A percentile compares a stretch with the other conserved stretches of the same genome.
These are phyloP conservation scores for Lagopus leucura DNA, from an alignment of 2,113 vertebrate genomes.

Conservation along the genomic window DNA sequence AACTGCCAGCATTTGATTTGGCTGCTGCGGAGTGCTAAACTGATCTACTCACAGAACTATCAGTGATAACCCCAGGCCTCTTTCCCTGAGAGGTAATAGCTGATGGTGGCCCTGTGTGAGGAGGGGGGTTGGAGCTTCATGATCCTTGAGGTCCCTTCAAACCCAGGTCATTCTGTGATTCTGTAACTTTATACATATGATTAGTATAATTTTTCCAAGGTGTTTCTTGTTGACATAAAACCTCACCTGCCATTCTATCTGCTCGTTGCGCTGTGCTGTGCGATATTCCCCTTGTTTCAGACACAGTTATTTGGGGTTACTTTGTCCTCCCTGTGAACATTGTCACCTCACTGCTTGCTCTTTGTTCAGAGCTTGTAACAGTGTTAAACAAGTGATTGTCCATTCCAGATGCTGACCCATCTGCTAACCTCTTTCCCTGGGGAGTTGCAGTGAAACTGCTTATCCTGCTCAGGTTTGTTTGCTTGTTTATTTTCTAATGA, in stretches of 20 bases:
- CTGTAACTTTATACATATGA: fast-evolving
- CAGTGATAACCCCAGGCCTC: neutral
- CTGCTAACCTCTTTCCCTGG: neutral
- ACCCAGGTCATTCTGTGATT: too few species aligned
- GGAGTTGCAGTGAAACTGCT: neutral
- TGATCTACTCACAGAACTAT: neutral
- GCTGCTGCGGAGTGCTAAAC: neutral
- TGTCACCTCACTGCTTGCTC: neutral
- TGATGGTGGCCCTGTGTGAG: neutral
- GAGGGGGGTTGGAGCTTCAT: too few species aligned
- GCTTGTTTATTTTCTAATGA: neutral
- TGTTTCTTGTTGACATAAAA: neutral
- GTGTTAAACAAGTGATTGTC: neutral
- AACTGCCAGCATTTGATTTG: neutral
- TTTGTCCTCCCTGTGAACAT: neutral
- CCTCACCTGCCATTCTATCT: neutral
- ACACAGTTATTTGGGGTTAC: neutral
- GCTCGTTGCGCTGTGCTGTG: neutral
- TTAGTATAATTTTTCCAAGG: neutral
- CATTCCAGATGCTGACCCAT: neutral
- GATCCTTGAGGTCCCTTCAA: too few species aligned
- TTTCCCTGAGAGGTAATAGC: neutral
- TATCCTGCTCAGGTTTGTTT: neutral
- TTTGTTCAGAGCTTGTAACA: neutral
- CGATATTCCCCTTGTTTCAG: neutral